phyloP scores from a whole-genome alignment of 2,888 invertebrate species.

The Acrocyrtus sp. region DNA sequence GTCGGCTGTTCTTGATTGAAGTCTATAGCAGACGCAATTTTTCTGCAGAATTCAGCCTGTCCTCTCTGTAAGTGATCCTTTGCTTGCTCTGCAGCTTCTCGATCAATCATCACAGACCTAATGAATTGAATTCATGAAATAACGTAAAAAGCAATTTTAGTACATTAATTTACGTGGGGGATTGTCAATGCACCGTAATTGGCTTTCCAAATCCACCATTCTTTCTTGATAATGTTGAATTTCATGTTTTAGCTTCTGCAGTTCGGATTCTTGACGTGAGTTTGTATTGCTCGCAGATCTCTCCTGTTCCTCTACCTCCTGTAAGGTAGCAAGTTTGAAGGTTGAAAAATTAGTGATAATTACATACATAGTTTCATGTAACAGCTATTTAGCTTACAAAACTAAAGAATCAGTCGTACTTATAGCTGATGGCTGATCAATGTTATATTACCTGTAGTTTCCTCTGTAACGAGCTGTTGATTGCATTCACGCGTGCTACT shows the following conservation, averaged over 20 bases:
- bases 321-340: too few species aligned
- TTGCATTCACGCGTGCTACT: constrained; percentile 82
- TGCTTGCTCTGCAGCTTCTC: constrained; percentile 61
- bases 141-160: not conserved
- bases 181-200: constrained; percentile 65
- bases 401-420: not conserved
- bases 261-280: constrained; percentile 76
- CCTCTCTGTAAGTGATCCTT: constrained; percentile 61
- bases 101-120: constrained; percentile 62
- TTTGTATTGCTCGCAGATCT: constrained; percentile 74
- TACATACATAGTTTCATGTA: not conserved
- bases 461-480: constrained; percentile 82
- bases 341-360: too few species aligned
- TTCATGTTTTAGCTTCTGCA: constrained; percentile 81
- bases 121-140: not conserved
- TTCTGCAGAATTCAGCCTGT: constrained; percentile 60
- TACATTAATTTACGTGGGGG: not conserved
- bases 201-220: constrained; percentile 79
- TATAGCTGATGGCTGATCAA: too few species aligned
- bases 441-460: constrained; percentile 74
- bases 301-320: constrained; percentile 82
- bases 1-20: constrained; percentile 60
- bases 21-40: constrained; percentile 61
- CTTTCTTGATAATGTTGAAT: constrained; percentile 79
- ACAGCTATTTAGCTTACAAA: not conserved